These are phyloP conservation scores for Origma solitaria DNA, from an alignment of 2,113 vertebrate genomes.

Conservation along the genomic window DNA sequence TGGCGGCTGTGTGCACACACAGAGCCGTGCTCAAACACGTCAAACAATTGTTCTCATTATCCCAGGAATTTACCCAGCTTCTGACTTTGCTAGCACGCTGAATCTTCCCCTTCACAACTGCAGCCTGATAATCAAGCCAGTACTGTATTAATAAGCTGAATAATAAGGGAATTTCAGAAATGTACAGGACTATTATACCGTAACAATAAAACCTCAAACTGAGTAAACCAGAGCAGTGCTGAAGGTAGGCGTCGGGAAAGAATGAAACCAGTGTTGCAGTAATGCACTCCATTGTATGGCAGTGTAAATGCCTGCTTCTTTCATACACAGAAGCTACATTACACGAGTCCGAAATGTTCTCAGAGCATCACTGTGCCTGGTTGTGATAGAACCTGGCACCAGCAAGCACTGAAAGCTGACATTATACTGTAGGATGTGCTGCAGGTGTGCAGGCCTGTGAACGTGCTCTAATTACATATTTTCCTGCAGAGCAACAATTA, in stretches of 20 bases:
- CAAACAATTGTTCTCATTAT: constrained; percentile 73
- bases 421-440: constrained; percentile 91
- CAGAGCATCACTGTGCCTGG: constrained; percentile 95
- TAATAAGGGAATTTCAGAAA: constrained; percentile 99
- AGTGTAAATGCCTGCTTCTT: constrained; percentile 97
- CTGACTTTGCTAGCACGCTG: constrained; percentile 80
- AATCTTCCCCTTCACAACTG: constrained; percentile 84
- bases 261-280: constrained; percentile 97
- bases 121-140: constrained; percentile 90
- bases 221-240: constrained; percentile 86
- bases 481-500: constrained; percentile 93
- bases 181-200: constrained; percentile 94
- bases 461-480: constrained; percentile 97
- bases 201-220: constrained; percentile 97
- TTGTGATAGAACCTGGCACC: constrained; percentile 92
- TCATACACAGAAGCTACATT: constrained; percentile 93
- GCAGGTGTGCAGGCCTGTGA: constrained; percentile 95
- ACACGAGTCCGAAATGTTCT: constrained; percentile 92
- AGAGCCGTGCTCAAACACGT: constrained; percentile 42
- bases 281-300: constrained; percentile 95
- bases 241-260: constrained; percentile 94
- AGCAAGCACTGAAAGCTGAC: constrained; percentile 89
- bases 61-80: constrained; percentile 80
- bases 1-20: not conserved
- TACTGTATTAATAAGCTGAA: constrained; percentile 98